Conservation (phyloP, 2,797 vertebrate genomes). For the Lagorchestes hirsutus region DNA sequence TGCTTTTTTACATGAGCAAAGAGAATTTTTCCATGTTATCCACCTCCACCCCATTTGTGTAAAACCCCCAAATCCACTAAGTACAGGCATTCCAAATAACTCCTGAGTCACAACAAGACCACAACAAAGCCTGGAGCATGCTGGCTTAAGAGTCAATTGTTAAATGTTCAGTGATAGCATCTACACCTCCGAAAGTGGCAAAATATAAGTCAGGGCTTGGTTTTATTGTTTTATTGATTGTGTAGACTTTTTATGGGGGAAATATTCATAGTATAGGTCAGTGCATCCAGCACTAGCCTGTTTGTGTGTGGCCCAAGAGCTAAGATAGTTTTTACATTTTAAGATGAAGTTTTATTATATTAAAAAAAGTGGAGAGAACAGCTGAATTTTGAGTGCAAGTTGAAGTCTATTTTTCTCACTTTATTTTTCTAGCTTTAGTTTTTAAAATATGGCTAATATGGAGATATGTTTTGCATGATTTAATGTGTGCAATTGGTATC, state of each 20-base stretch:
- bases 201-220: neutral
- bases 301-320: neutral
- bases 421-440: neutral
- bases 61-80: neutral
- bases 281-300: neutral
- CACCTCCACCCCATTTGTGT: slow-evolving; percentile 40
- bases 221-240: neutral
- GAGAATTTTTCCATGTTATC: slow-evolving; percentile 39
- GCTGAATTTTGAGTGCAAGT: neutral
- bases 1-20: slow-evolving; percentile 62
- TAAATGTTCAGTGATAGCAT: neutral
- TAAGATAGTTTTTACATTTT: neutral
- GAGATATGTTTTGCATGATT: neutral
- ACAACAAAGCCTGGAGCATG: neutral
- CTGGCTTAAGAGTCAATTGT: neutral
- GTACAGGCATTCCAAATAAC: slow-evolving; percentile 2
- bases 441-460: neutral
- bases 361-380: neutral
- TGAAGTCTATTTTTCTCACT: neutral
- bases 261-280: neutral
- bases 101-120: slow-evolving; percentile 46
- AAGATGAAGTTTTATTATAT: neutral
- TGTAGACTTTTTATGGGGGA: neutral
- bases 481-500: neutral
- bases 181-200: neutral